These are phyloP conservation scores for Nanorana parkeri DNA, from an alignment of 2,113 vertebrate genomes.

Conservation along the genomic window DNA sequence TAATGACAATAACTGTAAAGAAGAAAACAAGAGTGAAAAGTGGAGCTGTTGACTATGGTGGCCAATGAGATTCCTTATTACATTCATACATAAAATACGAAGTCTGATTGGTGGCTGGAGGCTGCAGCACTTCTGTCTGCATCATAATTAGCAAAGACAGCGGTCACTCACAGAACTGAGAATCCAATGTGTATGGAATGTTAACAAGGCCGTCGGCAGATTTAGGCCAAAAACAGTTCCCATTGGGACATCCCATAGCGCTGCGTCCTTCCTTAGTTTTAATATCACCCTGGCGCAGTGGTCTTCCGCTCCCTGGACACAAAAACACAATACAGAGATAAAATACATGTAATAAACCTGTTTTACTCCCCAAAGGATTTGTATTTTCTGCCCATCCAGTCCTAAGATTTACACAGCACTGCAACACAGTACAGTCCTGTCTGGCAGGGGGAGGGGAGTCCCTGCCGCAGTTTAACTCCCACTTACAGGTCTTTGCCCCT, in stretches of 20 bases:
- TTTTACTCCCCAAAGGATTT: too few relatives aligned
- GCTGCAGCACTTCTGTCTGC: background rate
- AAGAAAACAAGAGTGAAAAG: background rate
- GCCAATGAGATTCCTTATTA: background rate
- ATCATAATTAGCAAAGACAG: background rate
- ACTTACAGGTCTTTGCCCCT: too few relatives aligned
- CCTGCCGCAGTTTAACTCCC: too few relatives aligned
- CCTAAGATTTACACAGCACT: too few relatives aligned
- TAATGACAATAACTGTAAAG: background rate
- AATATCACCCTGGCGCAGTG: conserved; percentile 70
- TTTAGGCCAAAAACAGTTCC: conserved; percentile 76
- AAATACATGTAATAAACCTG: background rate
- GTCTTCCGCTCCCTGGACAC: background rate
- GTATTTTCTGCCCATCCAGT: too few relatives aligned
- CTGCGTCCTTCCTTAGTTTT: conserved; percentile 64
- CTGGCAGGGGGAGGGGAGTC: too few relatives aligned
- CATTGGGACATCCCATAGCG: conserved; percentile 68
- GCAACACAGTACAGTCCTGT: too few relatives aligned
- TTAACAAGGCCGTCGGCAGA: conserved; percentile 75
- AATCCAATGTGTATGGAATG: conserved; percentile 72
- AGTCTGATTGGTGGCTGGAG: background rate
- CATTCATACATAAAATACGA: too few relatives aligned
- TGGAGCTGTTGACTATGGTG: background rate
- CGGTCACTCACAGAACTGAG: conserved; percentile 68
- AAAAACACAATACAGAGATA: background rate